phyloP scores from a whole-genome alignment of 2,113 vertebrate species.

The Dasypus novemcinctus region DNA sequence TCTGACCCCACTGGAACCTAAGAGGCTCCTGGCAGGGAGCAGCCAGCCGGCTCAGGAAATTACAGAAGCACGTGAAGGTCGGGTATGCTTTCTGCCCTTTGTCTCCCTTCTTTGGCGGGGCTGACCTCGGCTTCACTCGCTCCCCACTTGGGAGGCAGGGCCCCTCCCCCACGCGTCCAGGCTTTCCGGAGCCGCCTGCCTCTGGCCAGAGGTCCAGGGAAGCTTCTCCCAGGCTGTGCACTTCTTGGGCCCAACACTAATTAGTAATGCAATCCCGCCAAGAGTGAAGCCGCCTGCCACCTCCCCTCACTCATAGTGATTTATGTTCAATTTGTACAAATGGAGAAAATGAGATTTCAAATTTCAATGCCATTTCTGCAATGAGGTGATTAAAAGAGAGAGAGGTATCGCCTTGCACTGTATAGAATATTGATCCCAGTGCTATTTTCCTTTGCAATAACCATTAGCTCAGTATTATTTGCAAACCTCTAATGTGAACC shows the following conservation, averaged over 20 bases:
- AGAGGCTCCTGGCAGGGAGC: background rate
- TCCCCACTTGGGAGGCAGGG: background rate
- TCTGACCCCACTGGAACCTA: background rate
- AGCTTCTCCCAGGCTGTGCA: constrained; percentile 57
- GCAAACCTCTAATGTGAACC: constrained; percentile 89
- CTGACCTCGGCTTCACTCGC: background rate
- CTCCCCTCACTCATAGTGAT: constrained; percentile 93
- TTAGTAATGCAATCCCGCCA: constrained; percentile 95
- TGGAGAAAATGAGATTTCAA: constrained; percentile 94
- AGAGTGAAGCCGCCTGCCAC: constrained; percentile 87
- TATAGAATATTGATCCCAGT: constrained; percentile 97
- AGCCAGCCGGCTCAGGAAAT: background rate
- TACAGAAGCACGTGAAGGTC: background rate
- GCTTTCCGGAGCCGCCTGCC: constrained; percentile 61
- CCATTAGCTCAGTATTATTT: constrained; percentile 93
- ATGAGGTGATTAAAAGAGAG: constrained; percentile 97
- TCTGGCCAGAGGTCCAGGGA: constrained; percentile 71
- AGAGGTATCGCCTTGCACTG: constrained; percentile 93
- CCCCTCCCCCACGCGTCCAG: background rate
- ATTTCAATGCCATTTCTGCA: constrained; percentile 97
- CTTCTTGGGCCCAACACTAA: constrained; percentile 86
- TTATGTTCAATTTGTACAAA: constrained; percentile 96
- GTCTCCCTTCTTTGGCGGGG: constrained; percentile 10
- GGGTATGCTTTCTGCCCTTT: constrained; percentile 17
- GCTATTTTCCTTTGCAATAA: constrained; percentile 99